Conservation (phyloP, 2,888 invertebrate species). For the Bursaphelenchus okinawaensis region DNA sequence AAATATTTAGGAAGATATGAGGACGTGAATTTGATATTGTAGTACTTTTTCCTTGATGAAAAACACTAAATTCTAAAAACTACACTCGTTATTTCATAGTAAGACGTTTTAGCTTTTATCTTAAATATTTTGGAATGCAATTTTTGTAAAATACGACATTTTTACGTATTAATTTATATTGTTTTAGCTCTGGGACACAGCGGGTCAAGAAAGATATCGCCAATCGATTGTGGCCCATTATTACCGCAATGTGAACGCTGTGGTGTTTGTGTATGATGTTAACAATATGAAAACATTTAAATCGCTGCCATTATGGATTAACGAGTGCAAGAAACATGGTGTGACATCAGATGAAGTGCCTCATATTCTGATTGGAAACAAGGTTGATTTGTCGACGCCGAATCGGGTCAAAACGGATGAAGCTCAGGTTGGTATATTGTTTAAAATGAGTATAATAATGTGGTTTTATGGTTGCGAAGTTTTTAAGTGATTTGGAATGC, state of each 20-base stretch:
- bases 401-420: constrained; percentile 68
- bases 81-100: too few species aligned
- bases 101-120: too few species aligned
- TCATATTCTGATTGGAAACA: constrained; percentile 74
- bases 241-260: constrained; percentile 76
- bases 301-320: constrained; percentile 70
- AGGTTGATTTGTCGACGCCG: constrained; percentile 67
- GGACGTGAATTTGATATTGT: too few species aligned
- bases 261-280: constrained; percentile 78
- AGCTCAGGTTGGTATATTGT: constrained; percentile 63
- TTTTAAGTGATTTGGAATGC: too few species aligned
- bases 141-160: too few species aligned
- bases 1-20: too few species aligned
- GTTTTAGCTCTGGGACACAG: constrained; percentile 64
- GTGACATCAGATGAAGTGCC: constrained; percentile 63
- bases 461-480: background rate
- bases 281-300: constrained; percentile 42
- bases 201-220: constrained; percentile 75
- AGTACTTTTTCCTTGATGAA: too few species aligned
- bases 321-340: constrained; percentile 69
- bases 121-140: too few species aligned
- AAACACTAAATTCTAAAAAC: too few species aligned
- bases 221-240: constrained; percentile 78
- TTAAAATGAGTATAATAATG: background rate
- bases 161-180: constrained; percentile 29